Evolutionary conservation across 2,113 vertebrate genomes (phyloP).

Genomic region (Chinchilla lanigera): DNA sequence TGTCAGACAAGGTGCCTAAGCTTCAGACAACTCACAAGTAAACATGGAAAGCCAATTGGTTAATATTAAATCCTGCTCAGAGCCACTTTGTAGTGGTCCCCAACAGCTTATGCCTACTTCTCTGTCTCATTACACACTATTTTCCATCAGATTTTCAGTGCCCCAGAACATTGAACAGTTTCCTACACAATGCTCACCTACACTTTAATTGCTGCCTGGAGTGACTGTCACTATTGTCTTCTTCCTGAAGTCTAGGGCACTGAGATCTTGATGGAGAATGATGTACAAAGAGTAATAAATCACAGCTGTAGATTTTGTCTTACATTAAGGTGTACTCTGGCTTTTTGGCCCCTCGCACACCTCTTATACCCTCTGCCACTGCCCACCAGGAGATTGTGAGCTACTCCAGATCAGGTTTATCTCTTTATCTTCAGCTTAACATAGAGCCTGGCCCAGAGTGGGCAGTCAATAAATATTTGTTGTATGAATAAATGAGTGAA

Average conservation of each 20-base stretch:
- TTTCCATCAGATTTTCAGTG: constrained; percentile 15
- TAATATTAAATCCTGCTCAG: too few relatives aligned
- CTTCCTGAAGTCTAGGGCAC: background rate
- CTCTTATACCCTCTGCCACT: background rate
- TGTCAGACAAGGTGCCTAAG: too few relatives aligned
- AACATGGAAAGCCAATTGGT: too few relatives aligned
- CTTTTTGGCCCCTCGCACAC: background rate
- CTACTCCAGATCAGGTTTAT: background rate
- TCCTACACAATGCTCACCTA: background rate
- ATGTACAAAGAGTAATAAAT: background rate
- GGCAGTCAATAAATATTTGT: constrained; percentile 32
- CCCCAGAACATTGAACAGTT: background rate
- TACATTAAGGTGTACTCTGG: background rate
- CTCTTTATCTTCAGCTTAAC: constrained; percentile 12
- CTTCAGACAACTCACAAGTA: too few relatives aligned
- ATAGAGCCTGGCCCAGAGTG: constrained; percentile 7
- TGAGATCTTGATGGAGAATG: constrained; percentile 5
- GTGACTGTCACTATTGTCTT: background rate
- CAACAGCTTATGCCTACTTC: background rate
- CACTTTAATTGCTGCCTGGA: background rate
- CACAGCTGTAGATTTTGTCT: background rate
- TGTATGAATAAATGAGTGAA: background rate
- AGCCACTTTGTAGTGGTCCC: too few relatives aligned
- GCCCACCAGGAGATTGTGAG: background rate
- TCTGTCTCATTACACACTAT: background rate